These are phyloP conservation scores for Epirrita christyi DNA, from an alignment of 2,888 invertebrate genomes.

Conservation along the genomic window DNA sequence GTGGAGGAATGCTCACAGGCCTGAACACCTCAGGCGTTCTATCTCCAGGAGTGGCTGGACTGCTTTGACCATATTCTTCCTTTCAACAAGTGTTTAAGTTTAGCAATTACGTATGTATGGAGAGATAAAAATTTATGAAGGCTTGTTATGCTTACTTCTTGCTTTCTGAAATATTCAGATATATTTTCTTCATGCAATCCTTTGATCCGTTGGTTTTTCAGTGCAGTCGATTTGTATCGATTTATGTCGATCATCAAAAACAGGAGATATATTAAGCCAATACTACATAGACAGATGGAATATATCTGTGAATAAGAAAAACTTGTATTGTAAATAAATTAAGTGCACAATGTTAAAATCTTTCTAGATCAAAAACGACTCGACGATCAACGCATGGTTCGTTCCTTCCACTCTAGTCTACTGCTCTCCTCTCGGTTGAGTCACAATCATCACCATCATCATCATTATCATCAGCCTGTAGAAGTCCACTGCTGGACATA, in stretches of 20 bases:
- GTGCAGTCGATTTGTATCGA: slow-evolving; percentile 79
- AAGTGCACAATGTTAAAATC: neutral
- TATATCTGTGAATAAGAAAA: slow-evolving; percentile 81
- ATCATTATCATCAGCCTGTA: no score
- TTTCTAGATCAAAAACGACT: slow-evolving; percentile 27
- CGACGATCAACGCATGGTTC: no score
- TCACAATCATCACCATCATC: no score
- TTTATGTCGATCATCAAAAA: slow-evolving; percentile 87
- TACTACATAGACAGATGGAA: slow-evolving; percentile 83
- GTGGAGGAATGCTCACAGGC: slow-evolving; percentile 58
- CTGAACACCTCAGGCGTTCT: slow-evolving; percentile 57
- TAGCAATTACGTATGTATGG: no score
- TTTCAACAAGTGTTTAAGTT: slow-evolving; percentile 22
- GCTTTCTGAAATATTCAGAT: slow-evolving; percentile 70
- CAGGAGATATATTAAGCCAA: slow-evolving; percentile 86
- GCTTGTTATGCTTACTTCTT: slow-evolving; percentile 60
- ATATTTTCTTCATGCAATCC: slow-evolving; percentile 64
- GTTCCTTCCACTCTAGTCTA: no score
- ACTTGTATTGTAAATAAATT: neutral
- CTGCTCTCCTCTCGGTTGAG: no score
- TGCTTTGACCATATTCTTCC: slow-evolving; percentile 47
- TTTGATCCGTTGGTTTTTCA: slow-evolving; percentile 73
- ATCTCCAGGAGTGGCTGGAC: slow-evolving; percentile 47
- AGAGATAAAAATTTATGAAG: no score
- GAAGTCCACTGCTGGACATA: no score